A percentile compares a stretch with the other conserved stretches of the same genome.
phyloP scores from a whole-genome alignment of 2,888 invertebrate genomes.

The Ryuthela nishihirai region DNA sequence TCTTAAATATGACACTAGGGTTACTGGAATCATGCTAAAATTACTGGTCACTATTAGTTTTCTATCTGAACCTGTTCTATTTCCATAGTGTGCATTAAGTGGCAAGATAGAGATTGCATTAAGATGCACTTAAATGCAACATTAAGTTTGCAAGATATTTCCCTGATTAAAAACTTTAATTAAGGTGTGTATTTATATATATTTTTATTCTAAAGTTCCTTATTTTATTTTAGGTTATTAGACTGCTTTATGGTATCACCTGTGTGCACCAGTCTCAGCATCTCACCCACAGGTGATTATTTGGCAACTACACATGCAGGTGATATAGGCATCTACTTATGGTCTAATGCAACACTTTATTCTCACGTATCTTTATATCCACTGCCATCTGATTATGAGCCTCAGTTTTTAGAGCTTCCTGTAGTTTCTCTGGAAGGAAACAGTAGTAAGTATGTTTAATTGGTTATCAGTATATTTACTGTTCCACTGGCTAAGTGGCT shows the following conservation, averaged over 20 bases:
- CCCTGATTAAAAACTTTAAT: too few species aligned
- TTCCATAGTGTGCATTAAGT: too few species aligned
- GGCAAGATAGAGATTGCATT: too few species aligned
- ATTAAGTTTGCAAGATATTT: too few species aligned
- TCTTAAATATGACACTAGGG: too few species aligned
- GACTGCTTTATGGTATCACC: slow-evolving; percentile 62
- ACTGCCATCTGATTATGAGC: slow-evolving; percentile 54
- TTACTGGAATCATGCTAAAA: too few species aligned
- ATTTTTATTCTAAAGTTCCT: too few species aligned
- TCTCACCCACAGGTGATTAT: slow-evolving; percentile 88
- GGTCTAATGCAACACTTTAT: slow-evolving; percentile 87
- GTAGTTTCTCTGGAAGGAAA: slow-evolving; percentile 34
- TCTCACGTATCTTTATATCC: slow-evolving; percentile 74
- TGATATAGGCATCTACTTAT: slow-evolving; percentile 84
- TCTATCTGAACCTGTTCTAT: too few species aligned
- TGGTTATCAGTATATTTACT: neutral
- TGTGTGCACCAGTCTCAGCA: slow-evolving; percentile 76
- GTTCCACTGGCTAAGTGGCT: neutral
- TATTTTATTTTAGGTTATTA: slow-evolving; percentile 54
- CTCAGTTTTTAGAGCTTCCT: slow-evolving; percentile 50
- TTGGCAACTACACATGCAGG: slow-evolving; percentile 85
- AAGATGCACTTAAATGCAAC: too few species aligned
- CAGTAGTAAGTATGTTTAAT: slow-evolving; percentile 8
- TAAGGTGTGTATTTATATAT: too few species aligned
- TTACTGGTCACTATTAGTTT: too few species aligned